A percentile compares a stretch with the other conserved stretches of the same genome.
Conservation (phyloP, 2,888 invertebrate species). For the Peribatodes rhomboidaria region DNA sequence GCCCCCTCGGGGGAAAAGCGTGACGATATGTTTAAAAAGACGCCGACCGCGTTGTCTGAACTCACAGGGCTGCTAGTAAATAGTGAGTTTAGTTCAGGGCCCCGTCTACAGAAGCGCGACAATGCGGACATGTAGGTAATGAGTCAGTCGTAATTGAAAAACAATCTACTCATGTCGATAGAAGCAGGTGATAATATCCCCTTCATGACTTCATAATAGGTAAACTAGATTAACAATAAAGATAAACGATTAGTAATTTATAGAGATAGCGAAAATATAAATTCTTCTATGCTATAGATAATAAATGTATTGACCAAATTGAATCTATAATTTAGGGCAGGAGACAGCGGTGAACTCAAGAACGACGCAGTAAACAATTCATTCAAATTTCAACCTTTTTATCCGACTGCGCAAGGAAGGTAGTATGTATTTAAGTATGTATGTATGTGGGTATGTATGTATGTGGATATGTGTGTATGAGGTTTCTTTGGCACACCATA, state of each 20-base stretch:
- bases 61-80: too few species aligned
- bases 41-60: too few species aligned
- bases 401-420: too few species aligned
- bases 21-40: too few species aligned
- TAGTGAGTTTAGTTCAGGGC: not conserved
- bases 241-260: not conserved
- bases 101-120: not conserved
- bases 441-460: too few species aligned
- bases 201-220: slow-evolving; percentile 5
- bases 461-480: too few species aligned
- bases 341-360: not conserved
- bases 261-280: not conserved
- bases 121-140: slow-evolving; percentile 5
- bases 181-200: not conserved
- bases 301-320: not conserved
- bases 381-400: too few species aligned
- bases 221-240: not conserved
- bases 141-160: slow-evolving; percentile 3
- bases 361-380: not conserved
- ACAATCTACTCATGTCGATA: not conserved
- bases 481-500: too few species aligned
- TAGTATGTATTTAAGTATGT: too few species aligned
- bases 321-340: not conserved
- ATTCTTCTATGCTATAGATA: not conserved
- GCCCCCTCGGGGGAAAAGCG: too few species aligned